phyloP scores from a whole-genome alignment of 2,113 vertebrate genomes.

The Anas platyrhynchos region DNA sequence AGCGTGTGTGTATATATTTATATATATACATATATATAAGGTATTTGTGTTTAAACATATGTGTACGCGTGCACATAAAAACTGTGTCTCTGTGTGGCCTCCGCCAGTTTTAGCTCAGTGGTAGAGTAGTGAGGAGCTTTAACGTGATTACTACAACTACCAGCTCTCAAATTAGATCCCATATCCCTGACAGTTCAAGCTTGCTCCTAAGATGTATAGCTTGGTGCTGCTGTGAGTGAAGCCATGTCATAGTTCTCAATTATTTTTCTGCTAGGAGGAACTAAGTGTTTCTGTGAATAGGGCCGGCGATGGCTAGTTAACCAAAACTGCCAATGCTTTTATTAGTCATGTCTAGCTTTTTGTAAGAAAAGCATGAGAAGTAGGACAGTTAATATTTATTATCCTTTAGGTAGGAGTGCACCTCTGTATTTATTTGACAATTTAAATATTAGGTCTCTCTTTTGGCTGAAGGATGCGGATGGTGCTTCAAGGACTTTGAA shows the following conservation, averaged over 20 bases:
- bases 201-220: not conserved
- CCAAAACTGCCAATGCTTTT: not conserved
- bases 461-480: not conserved
- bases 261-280: not conserved
- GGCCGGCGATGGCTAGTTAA: not conserved
- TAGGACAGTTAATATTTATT: not conserved
- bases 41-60: not conserved
- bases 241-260: not conserved
- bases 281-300: not conserved
- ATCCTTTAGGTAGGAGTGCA: not conserved
- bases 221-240: not conserved
- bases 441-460: not conserved
- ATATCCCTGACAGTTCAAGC: not conserved
- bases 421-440: not conserved
- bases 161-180: not conserved
- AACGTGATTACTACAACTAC: not conserved
- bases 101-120: not conserved
- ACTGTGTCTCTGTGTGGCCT: rapidly evolving
- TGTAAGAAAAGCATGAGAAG: not conserved
- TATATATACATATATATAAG: rapidly evolving
- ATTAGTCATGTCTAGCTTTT: not conserved
- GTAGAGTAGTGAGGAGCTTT: not conserved
- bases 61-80: not conserved
- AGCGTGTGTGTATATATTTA: rapidly evolving
- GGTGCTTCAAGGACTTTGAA: not conserved